phyloP scores from a whole-genome alignment of 2,888 invertebrate species.

The Ornithoptera alexandrae region DNA sequence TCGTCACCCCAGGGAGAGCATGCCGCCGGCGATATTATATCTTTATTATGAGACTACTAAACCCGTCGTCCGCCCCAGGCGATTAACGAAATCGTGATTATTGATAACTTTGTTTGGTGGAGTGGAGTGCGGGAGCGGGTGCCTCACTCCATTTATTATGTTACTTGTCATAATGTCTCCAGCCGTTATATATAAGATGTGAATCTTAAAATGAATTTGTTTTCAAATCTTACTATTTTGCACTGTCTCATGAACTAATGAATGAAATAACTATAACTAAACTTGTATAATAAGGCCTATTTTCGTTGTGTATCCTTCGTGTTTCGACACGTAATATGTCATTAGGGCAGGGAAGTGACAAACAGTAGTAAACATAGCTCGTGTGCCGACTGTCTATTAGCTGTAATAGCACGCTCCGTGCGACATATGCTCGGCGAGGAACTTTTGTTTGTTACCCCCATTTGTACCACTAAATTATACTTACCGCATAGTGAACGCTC shows the following conservation, averaged over 20 bases:
- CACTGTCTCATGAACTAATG: slow-evolving; percentile 8
- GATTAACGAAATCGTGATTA: slow-evolving; percentile 74
- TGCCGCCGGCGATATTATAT: slow-evolving; percentile 70
- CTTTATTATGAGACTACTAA: slow-evolving; percentile 71
- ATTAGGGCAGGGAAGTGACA: slow-evolving; percentile 73
- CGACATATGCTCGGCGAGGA: slow-evolving; percentile 68
- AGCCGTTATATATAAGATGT: slow-evolving; percentile 18
- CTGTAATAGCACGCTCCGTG: slow-evolving; percentile 59
- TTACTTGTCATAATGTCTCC: slow-evolving; percentile 31
- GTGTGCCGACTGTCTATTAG: slow-evolving; percentile 71
- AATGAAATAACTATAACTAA: slow-evolving; percentile 3
- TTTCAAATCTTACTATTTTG: slow-evolving; percentile 8
- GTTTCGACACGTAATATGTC: slow-evolving; percentile 54
- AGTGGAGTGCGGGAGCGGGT: slow-evolving; percentile 33
- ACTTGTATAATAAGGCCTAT: neutral
- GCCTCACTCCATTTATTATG: slow-evolving; percentile 30
- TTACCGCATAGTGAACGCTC: neutral
- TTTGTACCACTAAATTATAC: slow-evolving; percentile 50
- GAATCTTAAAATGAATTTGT: slow-evolving; percentile 23
- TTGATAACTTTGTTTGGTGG: slow-evolving; percentile 70
- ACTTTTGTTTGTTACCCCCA: slow-evolving; percentile 64
- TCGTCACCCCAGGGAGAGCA: slow-evolving; percentile 77
- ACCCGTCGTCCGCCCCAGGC: slow-evolving; percentile 57
- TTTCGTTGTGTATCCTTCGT: slow-evolving; percentile 49
- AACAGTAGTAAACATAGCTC: slow-evolving; percentile 63